Evolutionary conservation across 1,140 invertebrate genomes (phyloP).

Genomic region (Conopomorpha cramerella): DNA sequence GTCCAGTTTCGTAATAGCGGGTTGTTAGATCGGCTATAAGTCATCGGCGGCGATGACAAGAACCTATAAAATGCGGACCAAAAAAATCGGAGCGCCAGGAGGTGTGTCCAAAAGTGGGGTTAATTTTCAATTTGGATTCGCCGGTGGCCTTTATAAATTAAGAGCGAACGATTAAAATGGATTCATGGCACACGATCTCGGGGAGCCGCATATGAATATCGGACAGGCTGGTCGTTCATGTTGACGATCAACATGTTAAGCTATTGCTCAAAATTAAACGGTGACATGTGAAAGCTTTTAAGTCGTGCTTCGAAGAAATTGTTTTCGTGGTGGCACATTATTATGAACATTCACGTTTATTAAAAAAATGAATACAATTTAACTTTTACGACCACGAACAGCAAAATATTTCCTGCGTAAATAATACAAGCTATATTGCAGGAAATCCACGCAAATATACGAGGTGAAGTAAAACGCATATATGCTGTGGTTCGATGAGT

Average conservation of each 20-base stretch:
- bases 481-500: too few species aligned
- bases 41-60: constrained; percentile 51
- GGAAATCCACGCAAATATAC: too few species aligned
- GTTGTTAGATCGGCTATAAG: constrained; percentile 40
- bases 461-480: neutral
- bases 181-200: constrained; percentile 17
- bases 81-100: constrained; percentile 28
- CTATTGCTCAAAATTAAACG: constrained; percentile 25
- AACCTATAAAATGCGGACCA: constrained; percentile 20
- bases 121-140: constrained; percentile 49
- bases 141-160: constrained; percentile 39
- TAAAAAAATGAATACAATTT: too few species aligned
- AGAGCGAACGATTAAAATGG: constrained; percentile 23
- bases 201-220: constrained; percentile 26
- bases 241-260: constrained; percentile 24
- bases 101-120: constrained; percentile 42
- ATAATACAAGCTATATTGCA: too few species aligned
- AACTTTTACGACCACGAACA: too few species aligned
- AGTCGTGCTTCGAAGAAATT: neutral
- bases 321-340: neutral
- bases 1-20: constrained; percentile 47
- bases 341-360: too few species aligned
- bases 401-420: too few species aligned
- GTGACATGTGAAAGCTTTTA: constrained; percentile 17
- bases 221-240: constrained; percentile 21